Conservation (phyloP, 2,888 invertebrate genomes). For the Calliphora vomitoria region DNA sequence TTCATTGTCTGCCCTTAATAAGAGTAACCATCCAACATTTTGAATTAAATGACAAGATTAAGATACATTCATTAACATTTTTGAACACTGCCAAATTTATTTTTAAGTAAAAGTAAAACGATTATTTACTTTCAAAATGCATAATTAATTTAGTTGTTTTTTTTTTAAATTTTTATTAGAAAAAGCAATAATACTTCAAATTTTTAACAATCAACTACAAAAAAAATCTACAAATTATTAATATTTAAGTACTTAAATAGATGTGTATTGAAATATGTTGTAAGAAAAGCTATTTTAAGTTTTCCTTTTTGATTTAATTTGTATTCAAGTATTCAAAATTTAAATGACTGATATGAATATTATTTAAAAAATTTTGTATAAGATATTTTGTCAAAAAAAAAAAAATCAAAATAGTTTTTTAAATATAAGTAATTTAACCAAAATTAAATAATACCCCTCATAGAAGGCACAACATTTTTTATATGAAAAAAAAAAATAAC, state of each 20-base stretch:
- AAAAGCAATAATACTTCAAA: constrained; percentile 68
- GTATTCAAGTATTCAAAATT: constrained; percentile 45
- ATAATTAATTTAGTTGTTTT: constrained; percentile 22
- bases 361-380: constrained; percentile 36
- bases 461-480: constrained; percentile 55
- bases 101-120: constrained; percentile 13
- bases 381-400: constrained; percentile 33
- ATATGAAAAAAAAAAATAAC: constrained; percentile 47
- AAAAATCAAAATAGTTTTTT: constrained; percentile 54
- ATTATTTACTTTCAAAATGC: not conserved
- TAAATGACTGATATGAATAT: constrained; percentile 66
- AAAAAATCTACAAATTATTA: constrained; percentile 14
- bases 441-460: constrained; percentile 4
- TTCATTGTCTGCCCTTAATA: not conserved
- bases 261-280: constrained; percentile 33
- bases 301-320: constrained; percentile 51
- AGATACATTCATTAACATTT: constrained; percentile 38
- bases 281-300: constrained; percentile 37
- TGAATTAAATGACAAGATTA: not conserved
- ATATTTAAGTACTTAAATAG: constrained; percentile 12
- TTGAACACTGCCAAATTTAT: constrained; percentile 64
- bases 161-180: not conserved
- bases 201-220: constrained; percentile 55
- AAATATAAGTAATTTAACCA: constrained; percentile 25
- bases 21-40: no score